Conservation (phyloP, 2,888 invertebrate species). For the Drosophila phalerata region DNA sequence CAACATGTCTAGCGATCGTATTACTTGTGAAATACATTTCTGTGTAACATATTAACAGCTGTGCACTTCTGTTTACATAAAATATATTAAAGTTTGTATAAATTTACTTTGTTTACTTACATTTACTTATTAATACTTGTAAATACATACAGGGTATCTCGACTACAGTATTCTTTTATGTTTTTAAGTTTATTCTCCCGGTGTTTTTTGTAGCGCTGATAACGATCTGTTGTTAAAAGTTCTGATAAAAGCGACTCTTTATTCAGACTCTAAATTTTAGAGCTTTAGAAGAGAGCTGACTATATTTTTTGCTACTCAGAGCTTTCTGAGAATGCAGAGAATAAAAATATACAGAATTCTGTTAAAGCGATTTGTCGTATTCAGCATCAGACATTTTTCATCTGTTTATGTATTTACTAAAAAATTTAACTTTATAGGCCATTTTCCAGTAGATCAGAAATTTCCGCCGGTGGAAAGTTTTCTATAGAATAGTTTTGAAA, state of each 20-base stretch:
- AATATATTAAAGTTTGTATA: too few species aligned
- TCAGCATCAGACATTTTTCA: neutral
- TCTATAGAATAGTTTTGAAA: too few species aligned
- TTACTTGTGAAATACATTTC: neutral
- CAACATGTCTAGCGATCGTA: slow-evolving; percentile 18
- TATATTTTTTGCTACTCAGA: neutral
- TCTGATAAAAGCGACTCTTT: neutral
- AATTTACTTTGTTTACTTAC: too few species aligned
- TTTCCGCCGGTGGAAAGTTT: too few species aligned
- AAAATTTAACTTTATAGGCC: too few species aligned
- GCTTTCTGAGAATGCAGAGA: neutral
- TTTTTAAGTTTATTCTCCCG: neutral
- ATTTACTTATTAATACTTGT: too few species aligned
- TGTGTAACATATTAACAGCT: neutral
- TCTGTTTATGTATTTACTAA: neutral
- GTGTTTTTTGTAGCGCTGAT: neutral
- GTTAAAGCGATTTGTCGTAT: neutral
- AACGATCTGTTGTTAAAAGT: neutral
- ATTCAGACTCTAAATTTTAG: neutral
- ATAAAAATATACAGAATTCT: neutral
- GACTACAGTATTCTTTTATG: neutral
- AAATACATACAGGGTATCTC: neutral
- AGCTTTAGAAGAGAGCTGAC: neutral
- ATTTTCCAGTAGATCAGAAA: too few species aligned
- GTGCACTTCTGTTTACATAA: too few species aligned